Conservation (phyloP, 2,113 vertebrate genomes). For the Gorsachius goisagi region DNA sequence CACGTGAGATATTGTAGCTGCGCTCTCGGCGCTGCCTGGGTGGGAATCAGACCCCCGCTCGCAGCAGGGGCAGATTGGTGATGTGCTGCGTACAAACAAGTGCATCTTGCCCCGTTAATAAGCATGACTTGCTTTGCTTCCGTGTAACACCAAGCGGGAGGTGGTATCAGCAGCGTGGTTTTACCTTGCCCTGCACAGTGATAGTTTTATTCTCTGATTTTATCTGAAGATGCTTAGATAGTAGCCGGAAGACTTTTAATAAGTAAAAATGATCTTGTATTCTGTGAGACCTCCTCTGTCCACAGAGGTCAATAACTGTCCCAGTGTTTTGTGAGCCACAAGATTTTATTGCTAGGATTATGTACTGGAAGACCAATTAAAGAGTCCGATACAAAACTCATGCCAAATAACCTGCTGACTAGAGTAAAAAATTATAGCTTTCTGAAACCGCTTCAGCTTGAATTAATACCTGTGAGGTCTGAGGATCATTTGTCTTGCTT, state of each 20-base stretch:
- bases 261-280: neutral
- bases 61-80: neutral
- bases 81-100: neutral
- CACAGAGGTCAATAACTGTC: neutral
- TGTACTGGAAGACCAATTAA: neutral
- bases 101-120: neutral
- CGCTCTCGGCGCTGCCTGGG: neutral
- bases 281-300: neutral
- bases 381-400: neutral
- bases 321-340: neutral
- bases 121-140: neutral
- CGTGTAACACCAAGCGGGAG: neutral
- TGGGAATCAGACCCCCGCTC: neutral
- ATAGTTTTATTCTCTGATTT: neutral
- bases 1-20: accelerated
- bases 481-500: neutral
- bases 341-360: neutral
- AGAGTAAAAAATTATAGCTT: neutral
- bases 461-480: neutral
- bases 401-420: neutral
- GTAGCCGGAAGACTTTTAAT: neutral
- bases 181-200: neutral
- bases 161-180: neutral
- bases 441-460: neutral
- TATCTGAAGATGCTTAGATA: neutral